Evolutionary conservation across 2,888 invertebrate genomes (phyloP).

Genomic region (Rhynchonema sp.): DNA sequence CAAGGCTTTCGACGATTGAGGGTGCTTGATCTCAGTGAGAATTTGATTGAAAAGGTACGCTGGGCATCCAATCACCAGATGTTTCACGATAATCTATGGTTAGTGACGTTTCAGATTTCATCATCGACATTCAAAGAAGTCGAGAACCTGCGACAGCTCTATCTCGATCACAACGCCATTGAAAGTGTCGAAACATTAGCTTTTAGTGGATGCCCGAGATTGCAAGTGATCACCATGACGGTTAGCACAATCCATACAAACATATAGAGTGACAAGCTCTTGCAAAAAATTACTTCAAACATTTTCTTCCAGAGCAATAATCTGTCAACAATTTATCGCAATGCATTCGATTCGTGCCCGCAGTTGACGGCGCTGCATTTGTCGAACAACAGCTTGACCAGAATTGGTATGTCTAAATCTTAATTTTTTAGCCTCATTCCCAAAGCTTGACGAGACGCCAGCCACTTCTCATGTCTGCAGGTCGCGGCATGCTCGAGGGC

Average conservation of each 20-base stretch:
- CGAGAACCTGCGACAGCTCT: conserved; percentile 47
- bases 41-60: conserved; percentile 50
- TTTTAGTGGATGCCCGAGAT: conserved; percentile 56
- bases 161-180: conserved; percentile 38
- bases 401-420: neutral
- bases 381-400: neutral
- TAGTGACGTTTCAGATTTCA: conserved; percentile 28
- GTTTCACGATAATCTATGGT: too few species aligned
- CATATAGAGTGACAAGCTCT: too few species aligned
- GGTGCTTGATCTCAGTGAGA: conserved; percentile 52
- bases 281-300: too few species aligned
- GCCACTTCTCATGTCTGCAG: neutral
- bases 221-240: conserved; percentile 45
- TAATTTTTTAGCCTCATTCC: neutral
- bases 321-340: neutral
- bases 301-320: neutral
- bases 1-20: conserved; percentile 54
- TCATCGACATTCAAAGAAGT: conserved; percentile 54
- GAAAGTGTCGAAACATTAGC: conserved; percentile 53
- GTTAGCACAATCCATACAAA: too few species aligned
- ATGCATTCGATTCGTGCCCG: neutral
- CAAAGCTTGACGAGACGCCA: neutral
- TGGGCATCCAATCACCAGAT: too few species aligned
- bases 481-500: neutral
- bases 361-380: neutral